Evolutionary conservation across 2,797 vertebrate species (phyloP).

Genomic region (Parotocinclus haroldoi): DNA sequence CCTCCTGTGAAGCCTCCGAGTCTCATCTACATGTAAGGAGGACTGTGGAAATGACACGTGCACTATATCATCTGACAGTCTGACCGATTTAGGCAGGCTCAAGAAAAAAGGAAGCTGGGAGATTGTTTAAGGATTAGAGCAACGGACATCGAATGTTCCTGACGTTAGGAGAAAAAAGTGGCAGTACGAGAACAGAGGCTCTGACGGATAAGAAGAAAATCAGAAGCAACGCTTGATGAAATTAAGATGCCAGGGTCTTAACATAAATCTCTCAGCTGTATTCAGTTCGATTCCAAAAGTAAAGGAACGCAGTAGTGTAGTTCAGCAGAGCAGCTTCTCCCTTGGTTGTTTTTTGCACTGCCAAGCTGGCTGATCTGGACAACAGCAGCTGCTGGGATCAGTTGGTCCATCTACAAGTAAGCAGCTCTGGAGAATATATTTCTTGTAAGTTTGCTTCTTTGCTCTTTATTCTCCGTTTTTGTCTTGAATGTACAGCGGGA

Average conservation of each 20-base stretch:
- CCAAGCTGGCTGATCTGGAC: slow-evolving; percentile 67
- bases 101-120: slow-evolving; percentile 56
- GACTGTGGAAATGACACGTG: slow-evolving; percentile 33
- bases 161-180: slow-evolving; percentile 49
- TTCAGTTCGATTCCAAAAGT: slow-evolving; percentile 25
- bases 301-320: too few species aligned
- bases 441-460: slow-evolving; percentile 66
- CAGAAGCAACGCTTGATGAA: slow-evolving; percentile 31
- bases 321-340: not conserved
- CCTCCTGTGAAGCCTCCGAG: too few species aligned
- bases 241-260: slow-evolving; percentile 28
- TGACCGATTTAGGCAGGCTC: slow-evolving; percentile 61
- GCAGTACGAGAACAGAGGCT: slow-evolving; percentile 40
- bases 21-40: not conserved
- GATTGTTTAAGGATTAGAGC: slow-evolving; percentile 69
- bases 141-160: slow-evolving; percentile 59
- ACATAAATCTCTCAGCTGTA: slow-evolving; percentile 32
- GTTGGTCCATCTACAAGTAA: slow-evolving; percentile 72
- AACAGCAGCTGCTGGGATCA: slow-evolving; percentile 69
- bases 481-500: not conserved
- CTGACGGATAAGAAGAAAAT: slow-evolving; percentile 54
- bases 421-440: slow-evolving; percentile 65
- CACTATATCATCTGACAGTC: slow-evolving; percentile 59
- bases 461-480: slow-evolving; percentile 3
- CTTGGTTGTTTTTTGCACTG: slow-evolving; percentile 13